These are phyloP conservation scores for Macroramphosus scolopax DNA, from an alignment of 2,797 vertebrate species.

Conservation along the genomic window DNA sequence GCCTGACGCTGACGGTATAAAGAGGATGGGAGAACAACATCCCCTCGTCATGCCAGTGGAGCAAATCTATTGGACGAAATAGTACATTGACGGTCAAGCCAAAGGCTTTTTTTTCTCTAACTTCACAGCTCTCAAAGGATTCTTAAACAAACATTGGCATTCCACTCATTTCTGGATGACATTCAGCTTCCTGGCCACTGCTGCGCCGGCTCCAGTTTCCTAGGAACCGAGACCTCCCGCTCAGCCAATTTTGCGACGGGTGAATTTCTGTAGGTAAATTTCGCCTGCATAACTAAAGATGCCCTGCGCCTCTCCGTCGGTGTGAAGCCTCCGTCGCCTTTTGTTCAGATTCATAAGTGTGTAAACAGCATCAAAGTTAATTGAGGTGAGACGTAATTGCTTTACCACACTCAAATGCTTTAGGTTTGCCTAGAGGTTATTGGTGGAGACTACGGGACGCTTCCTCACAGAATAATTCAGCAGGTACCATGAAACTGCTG, in stretches of 20 bases:
- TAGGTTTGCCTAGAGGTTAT: no score
- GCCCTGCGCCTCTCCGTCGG: not conserved
- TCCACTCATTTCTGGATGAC: conserved; percentile 20
- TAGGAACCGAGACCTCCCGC: conserved; percentile 37
- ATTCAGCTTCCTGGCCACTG: conserved; percentile 17
- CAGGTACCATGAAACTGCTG: no score
- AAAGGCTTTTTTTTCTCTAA: no score
- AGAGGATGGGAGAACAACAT: conserved; percentile 10
- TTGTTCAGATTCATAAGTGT: conserved; percentile 13
- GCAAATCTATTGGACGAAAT: conserved; percentile 6
- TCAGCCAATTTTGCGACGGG: conserved; percentile 15
- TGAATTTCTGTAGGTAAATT: conserved; percentile 11
- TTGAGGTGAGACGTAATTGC: not conserved
- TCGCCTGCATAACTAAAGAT: conserved; percentile 3
- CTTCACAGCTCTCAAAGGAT: conserved; percentile 4
- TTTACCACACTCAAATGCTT: not conserved
- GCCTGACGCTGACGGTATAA: conserved; percentile 14
- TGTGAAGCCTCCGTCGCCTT: not conserved
- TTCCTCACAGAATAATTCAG: not conserved
- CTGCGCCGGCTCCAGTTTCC: conserved; percentile 34
- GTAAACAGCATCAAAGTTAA: no score
- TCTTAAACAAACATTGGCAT: conserved; percentile 21
- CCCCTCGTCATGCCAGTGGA: conserved; percentile 13
- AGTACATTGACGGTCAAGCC: no score
- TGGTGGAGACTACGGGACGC: no score